These are phyloP conservation scores for Pangasius macronema DNA, from an alignment of 2,797 vertebrate species.

Conservation along the genomic window DNA sequence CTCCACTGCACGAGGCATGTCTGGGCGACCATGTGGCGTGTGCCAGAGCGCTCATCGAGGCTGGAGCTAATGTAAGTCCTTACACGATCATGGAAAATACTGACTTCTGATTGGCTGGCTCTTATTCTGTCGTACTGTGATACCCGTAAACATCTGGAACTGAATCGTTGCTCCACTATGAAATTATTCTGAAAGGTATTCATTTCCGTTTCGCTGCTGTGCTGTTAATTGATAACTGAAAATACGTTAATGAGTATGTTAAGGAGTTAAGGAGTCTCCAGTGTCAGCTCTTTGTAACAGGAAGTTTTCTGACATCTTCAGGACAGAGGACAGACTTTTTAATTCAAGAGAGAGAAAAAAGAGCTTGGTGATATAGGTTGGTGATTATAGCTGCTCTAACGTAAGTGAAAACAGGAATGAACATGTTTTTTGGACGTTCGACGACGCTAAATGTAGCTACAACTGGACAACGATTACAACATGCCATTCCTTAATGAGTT, in stretches of 20 bases:
- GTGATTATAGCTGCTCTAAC: too few species aligned
- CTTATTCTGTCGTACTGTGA: neutral
- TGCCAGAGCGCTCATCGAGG: slow-evolving; percentile 86
- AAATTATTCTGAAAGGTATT: neutral
- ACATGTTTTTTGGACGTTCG: too few species aligned
- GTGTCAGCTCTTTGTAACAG: neutral
- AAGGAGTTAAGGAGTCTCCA: neutral
- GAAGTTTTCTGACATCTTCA: neutral
- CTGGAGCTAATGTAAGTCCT: slow-evolving; percentile 77
- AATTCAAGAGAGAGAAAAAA: too few species aligned
- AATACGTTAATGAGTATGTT: neutral
- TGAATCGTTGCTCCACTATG: neutral
- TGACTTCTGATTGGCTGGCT: neutral
- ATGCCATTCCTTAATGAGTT: neutral
- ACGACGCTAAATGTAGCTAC: too few species aligned
- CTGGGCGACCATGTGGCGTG: slow-evolving; percentile 91
- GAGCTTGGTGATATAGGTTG: too few species aligned
- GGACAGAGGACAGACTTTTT: too few species aligned
- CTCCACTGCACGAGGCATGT: slow-evolving; percentile 93
- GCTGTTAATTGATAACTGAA: neutral
- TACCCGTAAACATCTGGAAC: neutral
- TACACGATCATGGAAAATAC: neutral
- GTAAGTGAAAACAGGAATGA: too few species aligned
- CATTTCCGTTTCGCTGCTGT: neutral
- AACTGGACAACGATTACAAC: too few species aligned